A percentile compares a stretch with the other conserved stretches of the same genome.
Conservation (phyloP, 1,140 invertebrate species). For the Mesaphorura yosii region DNA sequence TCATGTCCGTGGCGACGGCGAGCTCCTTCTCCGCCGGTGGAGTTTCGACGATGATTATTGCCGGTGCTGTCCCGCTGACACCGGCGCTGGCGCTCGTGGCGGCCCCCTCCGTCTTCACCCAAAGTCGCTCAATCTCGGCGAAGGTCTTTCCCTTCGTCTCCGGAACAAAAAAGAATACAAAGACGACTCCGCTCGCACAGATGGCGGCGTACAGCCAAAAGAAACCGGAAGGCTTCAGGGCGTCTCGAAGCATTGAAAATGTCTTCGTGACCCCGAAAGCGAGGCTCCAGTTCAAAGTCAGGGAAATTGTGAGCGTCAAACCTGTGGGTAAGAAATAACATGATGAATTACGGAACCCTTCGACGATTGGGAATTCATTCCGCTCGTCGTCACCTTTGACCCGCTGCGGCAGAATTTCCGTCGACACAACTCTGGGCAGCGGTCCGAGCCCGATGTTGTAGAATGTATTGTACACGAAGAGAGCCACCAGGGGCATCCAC, state of each 20-base stretch:
- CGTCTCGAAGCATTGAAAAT: constrained; percentile 33
- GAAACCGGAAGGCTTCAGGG: constrained; percentile 30
- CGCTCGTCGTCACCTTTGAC: constrained; percentile 13
- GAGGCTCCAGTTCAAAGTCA: constrained; percentile 40
- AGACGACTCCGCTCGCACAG: constrained; percentile 37
- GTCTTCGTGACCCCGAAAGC: constrained; percentile 46
- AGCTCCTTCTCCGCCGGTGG: no score
- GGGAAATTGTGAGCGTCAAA: constrained; percentile 40
- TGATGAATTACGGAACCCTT: no score
- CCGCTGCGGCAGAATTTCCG: constrained; percentile 39
- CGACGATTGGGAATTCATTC: no score
- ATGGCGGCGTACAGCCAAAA: constrained; percentile 44
- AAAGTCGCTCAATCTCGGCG: constrained; percentile 49
- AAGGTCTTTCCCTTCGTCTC: constrained; percentile 59
- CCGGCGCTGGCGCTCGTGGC: not conserved
- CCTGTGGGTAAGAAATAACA: constrained; percentile 31
- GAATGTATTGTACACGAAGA: constrained; percentile 40
- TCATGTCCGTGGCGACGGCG: no score
- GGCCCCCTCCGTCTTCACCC: constrained; percentile 2
- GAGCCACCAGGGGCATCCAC: constrained; percentile 38
- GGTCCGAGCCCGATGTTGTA: constrained; percentile 37
- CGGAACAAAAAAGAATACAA: constrained; percentile 50
- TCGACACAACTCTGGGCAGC: constrained; percentile 90
- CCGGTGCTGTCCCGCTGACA: no score
- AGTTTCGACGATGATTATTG: no score